Conservation (phyloP, 2,797 vertebrate genomes). For the Gambelia wislizenii region DNA sequence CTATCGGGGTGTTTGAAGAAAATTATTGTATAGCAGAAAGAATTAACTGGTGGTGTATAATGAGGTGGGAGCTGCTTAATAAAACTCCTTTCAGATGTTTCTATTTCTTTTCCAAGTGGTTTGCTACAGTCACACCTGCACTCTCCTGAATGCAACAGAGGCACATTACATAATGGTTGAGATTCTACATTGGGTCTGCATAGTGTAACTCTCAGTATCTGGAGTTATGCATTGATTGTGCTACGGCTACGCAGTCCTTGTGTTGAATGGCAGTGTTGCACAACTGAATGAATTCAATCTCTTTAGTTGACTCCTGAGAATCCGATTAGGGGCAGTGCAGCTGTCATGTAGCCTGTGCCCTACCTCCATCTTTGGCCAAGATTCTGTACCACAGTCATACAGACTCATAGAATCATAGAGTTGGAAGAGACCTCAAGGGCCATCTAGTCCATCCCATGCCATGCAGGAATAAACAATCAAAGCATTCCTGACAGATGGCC, state of each 20-base stretch:
- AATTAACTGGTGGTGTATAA: not conserved
- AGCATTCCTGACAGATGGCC: too few species aligned
- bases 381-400: too few species aligned
- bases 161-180: not conserved
- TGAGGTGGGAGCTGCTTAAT: not conserved
- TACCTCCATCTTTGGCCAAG: too few species aligned
- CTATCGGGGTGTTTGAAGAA: not conserved
- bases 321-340: not conserved
- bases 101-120: not conserved
- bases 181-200: too few species aligned
- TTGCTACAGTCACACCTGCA: not conserved
- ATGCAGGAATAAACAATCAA: too few species aligned
- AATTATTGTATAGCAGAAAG: not conserved
- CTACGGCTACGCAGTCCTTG: too few species aligned
- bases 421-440: too few species aligned
- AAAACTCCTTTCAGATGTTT: not conserved
- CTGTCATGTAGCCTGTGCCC: not conserved
- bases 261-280: too few species aligned
- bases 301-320: not conserved
- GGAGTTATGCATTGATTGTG: too few species aligned
- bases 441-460: too few species aligned
- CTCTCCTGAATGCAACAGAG: not conserved
- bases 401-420: too few species aligned
- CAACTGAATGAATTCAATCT: not conserved
- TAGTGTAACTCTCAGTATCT: too few species aligned